Evolutionary conservation across 2,113 vertebrate species (phyloP).

Genomic region (Phylloscopus whistleri): DNA sequence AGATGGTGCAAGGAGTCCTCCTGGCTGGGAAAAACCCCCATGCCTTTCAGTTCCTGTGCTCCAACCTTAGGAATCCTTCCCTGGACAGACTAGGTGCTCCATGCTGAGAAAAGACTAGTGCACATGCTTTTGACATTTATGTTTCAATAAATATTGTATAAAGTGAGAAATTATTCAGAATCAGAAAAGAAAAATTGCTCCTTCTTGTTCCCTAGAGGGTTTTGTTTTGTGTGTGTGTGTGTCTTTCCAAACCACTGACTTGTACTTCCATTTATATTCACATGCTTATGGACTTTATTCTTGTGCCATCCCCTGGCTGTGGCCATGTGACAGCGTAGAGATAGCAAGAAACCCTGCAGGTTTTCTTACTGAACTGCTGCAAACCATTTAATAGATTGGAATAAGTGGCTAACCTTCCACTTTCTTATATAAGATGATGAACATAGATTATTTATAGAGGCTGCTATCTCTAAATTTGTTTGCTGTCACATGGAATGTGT

Average conservation of each 20-base stretch:
- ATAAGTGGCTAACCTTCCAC: slow-evolving; percentile 38
- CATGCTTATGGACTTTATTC: slow-evolving; percentile 27
- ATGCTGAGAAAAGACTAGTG: neutral
- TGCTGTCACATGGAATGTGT: slow-evolving; percentile 40
- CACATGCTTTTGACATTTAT: neutral
- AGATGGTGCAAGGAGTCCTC: neutral
- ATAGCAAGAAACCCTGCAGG: slow-evolving; percentile 34
- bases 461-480: slow-evolving; percentile 34
- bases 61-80: neutral
- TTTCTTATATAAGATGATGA: slow-evolving; percentile 54
- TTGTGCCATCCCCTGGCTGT: neutral
- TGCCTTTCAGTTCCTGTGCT: neutral
- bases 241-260: slow-evolving; percentile 21
- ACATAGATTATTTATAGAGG: slow-evolving; percentile 46
- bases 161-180: neutral
- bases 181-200: neutral
- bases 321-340: neutral
- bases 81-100: neutral
- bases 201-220: neutral
- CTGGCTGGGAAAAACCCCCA: neutral
- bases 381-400: slow-evolving; percentile 41
- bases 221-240: neutral
- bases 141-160: neutral
- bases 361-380: slow-evolving; percentile 52
- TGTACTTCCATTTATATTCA: slow-evolving; percentile 25